Base-by-base conservation (phyloP, 2,797 vertebrate species). In the Peromyscus attwateri region DNA sequence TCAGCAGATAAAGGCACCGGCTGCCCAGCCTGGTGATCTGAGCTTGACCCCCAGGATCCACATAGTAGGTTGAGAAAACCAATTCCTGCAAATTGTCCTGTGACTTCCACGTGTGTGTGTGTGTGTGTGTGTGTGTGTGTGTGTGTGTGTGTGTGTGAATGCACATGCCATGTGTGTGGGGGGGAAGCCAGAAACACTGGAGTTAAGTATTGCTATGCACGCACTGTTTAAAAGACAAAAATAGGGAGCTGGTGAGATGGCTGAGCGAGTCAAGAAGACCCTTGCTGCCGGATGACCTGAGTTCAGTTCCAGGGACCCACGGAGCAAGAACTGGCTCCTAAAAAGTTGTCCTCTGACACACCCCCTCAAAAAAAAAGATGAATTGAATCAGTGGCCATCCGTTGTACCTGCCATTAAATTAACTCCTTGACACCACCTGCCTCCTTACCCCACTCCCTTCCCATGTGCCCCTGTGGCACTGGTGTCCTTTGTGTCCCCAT, bases 141-240 rank as follows among this genome's bases (percentile, higher is more conserved):
- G 29, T 49, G 49, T 52, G 46, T 21, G 43, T 16, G 43, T 76
- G 10, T 75, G 71, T 46, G 40, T 46, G 6, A 52, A 52, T 52
- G 49, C 49, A 52, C 49, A 52, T 52, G 49, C 43, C 43, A 3
- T 34, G 49, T 34, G 9, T 34, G 17, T 55, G 29, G 16, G 17
- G n/a, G 49, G 49, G 52, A 52, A 79, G 27, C 76, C 49, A 52
- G 46, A 52, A 55, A 66, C 62, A 66, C 27, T 66, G 62, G 62
- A 27, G 9, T 29, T 31, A 66, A 29, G 27, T 66, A 66, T 66
- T 66, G 62, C 62, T 66, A 29, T 66, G 27, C 25, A n/a, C 14
- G 12, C 46, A 34, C 76, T 52, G 19, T 95, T 94, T 73, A 29
- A 94, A 95, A 92, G 93, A n/a, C 43, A 91, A 68, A 40, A 27